Evolutionary conservation across 2,888 invertebrate genomes (phyloP).

Genomic region (Heliothis peltigera): DNA sequence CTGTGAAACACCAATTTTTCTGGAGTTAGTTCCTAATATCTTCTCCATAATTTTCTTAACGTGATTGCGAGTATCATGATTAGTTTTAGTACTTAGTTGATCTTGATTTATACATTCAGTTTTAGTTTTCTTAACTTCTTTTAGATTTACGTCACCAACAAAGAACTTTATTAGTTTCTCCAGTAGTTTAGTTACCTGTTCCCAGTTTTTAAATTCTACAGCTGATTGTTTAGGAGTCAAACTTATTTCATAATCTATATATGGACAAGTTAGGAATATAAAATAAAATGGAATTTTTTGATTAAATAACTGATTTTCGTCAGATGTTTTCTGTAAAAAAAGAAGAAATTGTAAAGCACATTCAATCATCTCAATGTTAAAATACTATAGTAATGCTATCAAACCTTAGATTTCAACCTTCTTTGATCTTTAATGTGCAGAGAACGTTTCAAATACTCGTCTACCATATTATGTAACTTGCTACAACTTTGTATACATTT

Average conservation of each 20-base stretch:
- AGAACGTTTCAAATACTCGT: slow-evolving; percentile 67
- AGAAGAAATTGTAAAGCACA: slow-evolving; percentile 14
- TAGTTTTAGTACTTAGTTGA: slow-evolving; percentile 39
- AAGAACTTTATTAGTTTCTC: slow-evolving; percentile 79
- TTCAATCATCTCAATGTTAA: no score
- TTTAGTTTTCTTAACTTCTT: slow-evolving; percentile 57
- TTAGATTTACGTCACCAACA: slow-evolving; percentile 68
- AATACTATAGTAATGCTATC: no score
- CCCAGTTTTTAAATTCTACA: slow-evolving; percentile 90
- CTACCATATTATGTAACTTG: slow-evolving; percentile 77
- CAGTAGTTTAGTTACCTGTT: slow-evolving; percentile 73
- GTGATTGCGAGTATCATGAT: slow-evolving; percentile 70
- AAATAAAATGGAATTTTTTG: slow-evolving; percentile 83
- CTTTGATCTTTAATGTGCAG: slow-evolving; percentile 47
- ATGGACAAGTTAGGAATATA: slow-evolving; percentile 89
- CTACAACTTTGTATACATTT: slow-evolving; percentile 85
- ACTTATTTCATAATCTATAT: slow-evolving; percentile 87
- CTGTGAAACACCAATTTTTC: slow-evolving; percentile 72
- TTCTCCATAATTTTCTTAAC: slow-evolving; percentile 82
- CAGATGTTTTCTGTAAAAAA: slow-evolving; percentile 62
- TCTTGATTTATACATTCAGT: neutral
- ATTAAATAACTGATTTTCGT: slow-evolving; percentile 49
- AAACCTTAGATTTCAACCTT: slow-evolving; percentile 69
- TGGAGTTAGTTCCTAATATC: slow-evolving; percentile 77
- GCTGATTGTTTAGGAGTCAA: slow-evolving; percentile 83